Conservation (phyloP, 2,888 invertebrate genomes). For the Synanthedon andrenaeformis region DNA sequence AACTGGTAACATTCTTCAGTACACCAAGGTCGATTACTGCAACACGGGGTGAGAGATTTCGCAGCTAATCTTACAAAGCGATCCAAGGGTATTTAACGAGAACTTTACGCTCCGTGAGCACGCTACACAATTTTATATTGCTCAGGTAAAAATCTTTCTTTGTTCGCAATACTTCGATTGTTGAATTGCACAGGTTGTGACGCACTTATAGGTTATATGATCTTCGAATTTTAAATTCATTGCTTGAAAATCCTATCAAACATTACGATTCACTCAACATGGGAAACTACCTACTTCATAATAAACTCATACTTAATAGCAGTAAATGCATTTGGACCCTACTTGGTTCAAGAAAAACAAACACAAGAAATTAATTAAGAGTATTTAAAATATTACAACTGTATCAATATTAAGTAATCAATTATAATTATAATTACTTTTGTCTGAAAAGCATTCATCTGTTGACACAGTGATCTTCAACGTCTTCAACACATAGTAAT, state of each 20-base stretch:
- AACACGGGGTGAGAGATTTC: conserved; percentile 21
- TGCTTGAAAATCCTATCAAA: not conserved
- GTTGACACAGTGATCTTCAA: not conserved
- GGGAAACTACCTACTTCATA: not conserved
- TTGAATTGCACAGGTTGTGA: too few relatives aligned
- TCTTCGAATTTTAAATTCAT: too few relatives aligned
- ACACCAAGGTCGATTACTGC: conserved; percentile 29
- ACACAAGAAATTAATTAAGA: too few relatives aligned
- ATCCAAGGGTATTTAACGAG: conserved; percentile 32
- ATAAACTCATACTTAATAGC: not conserved
- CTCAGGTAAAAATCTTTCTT: not conserved
- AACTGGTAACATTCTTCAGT: conserved; percentile 8
- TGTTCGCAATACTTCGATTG: not conserved
- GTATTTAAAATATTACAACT: too few relatives aligned
- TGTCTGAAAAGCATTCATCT: too few relatives aligned
- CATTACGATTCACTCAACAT: not conserved
- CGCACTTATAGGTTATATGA: too few relatives aligned
- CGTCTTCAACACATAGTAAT: not conserved
- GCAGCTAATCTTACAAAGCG: conserved; percentile 26
- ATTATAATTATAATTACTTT: too few relatives aligned
- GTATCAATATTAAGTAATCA: too few relatives aligned
- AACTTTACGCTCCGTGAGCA: conserved; percentile 17
- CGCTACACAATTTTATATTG: not conserved
- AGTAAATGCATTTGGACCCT: not conserved
- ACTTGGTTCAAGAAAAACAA: too few relatives aligned